Evolutionary conservation across 2,888 invertebrate species (phyloP), one percentile per base, ranked within the genome.

Genomic region (Malthinus flaveolus): DNA sequence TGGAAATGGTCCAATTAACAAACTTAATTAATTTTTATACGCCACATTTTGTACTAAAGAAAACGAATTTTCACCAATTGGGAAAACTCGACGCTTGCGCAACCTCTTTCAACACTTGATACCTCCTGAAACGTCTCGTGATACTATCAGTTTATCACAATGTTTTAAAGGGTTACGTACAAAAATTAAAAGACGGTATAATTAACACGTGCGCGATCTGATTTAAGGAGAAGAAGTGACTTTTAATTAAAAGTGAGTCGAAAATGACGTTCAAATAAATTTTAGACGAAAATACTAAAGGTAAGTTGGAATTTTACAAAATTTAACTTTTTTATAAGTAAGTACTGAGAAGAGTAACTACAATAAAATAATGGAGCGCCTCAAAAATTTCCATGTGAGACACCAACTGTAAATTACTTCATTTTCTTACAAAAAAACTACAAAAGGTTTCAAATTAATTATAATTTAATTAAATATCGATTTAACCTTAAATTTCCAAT

Each of bases 41-140:
- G 11, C 4, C 34, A 32, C 33, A 15, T 34, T 32, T 34, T 12
- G 1, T 12, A 23, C 23, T 2, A 23, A 23, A 23, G 23, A 23
- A 23, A 23, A 45, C 52, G 52, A 48, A 33, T 23, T 52, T 58
- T 58, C 52, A 46, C 32, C 35, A 53, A 48, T 31, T 45, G 39
- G 35, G 57, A 36, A 48, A 58, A 58, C 49, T 49, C 36, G 57
- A 52, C 57, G 57, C 57, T 49, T 58, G 57, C 57, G 57, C 57
- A 44, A 48, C 31, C 52, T 42, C 12, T 15, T 15, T 15, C 13
- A n/a, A n/a, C 39, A 23, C 10, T 42, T n/a, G 15, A 23, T 15
- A 42, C 39, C 15, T 42, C 15, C 13, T 13, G 10, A 42, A 42
- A 42, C 15, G 5, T 23, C 23, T 42, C 23, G 8, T 11, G 23